Evolutionary conservation across 2,797 vertebrate species (phyloP).

Genomic region (Cryptoprocta ferox): DNA sequence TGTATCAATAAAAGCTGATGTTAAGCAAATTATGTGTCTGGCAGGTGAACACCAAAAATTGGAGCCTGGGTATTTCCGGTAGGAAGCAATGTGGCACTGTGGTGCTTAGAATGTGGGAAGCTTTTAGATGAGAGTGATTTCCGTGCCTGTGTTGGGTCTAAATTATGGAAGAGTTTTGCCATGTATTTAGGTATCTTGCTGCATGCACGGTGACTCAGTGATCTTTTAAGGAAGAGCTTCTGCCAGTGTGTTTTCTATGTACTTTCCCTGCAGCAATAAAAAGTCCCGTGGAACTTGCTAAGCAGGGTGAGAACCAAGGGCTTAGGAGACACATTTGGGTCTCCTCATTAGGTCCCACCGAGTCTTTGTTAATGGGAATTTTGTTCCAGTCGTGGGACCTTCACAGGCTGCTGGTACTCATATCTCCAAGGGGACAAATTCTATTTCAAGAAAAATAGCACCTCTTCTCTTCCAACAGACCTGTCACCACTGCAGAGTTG

Average conservation of each 20-base stretch:
- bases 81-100: not conserved
- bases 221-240: conserved; percentile 42
- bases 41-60: conserved; percentile 41
- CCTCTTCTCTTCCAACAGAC: not conserved
- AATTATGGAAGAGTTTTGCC: conserved; percentile 48
- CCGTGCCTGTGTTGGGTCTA: conserved; percentile 20
- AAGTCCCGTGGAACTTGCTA: not conserved
- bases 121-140: conserved; percentile 30
- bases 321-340: not conserved
- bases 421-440: conserved; percentile 57
- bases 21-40: conserved; percentile 65
- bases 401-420: not conserved
- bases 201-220: not conserved
- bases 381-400: not conserved
- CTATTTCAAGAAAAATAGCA: conserved; percentile 63
- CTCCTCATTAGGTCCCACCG: not conserved
- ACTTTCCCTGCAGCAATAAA: not conserved
- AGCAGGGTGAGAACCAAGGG: not conserved
- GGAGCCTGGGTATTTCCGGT: conserved; percentile 38
- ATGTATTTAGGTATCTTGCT: conserved; percentile 69
- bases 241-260: conserved; percentile 21
- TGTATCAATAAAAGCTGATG: conserved; percentile 71
- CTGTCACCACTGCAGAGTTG: not conserved
- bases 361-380: conserved; percentile 52
- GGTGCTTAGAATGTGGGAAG: not conserved